Evolutionary conservation across 2,888 invertebrate species (phyloP).

Genomic region (Nymphalis polychloros): DNA sequence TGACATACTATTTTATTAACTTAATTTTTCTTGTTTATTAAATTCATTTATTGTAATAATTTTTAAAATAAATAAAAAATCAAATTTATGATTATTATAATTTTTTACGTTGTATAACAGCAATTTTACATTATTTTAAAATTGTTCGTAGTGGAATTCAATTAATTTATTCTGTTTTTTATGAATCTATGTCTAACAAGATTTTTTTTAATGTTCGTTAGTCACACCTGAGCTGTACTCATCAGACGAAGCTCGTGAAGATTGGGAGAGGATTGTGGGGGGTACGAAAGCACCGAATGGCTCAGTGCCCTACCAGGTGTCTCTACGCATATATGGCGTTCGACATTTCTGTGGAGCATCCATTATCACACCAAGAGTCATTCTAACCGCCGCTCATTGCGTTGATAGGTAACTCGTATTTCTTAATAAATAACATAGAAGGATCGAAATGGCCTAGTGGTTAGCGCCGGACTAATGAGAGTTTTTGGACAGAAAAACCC

Average conservation of each 20-base stretch:
- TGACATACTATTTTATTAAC: constrained; percentile 54
- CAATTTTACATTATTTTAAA: too few species aligned
- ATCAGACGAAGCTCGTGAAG: constrained; percentile 53
- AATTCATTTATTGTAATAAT: neutral
- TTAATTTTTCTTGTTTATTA: neutral
- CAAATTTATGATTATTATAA: neutral
- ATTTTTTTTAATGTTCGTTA: constrained; percentile 34
- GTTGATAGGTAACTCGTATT: constrained; percentile 65
- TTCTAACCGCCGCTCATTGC: constrained; percentile 82
- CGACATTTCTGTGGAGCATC: constrained; percentile 84
- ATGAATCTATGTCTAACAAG: too few species aligned
- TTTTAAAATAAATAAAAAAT: neutral
- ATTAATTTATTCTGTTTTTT: too few species aligned
- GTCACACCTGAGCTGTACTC: constrained; percentile 58
- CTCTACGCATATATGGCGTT: constrained; percentile 69
- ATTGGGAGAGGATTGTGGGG: constrained; percentile 78
- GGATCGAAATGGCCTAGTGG: too few species aligned
- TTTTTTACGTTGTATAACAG: too few species aligned
- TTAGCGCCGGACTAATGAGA: too few species aligned
- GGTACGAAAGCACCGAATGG: constrained; percentile 77
- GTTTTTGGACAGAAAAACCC: too few species aligned
- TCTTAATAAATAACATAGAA: too few species aligned
- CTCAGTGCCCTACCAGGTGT: constrained; percentile 79
- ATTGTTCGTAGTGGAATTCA: too few species aligned
- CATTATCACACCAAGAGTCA: constrained; percentile 74